phyloP scores from a whole-genome alignment of 2,797 vertebrate genomes.

The Moxostoma hubbsi region DNA sequence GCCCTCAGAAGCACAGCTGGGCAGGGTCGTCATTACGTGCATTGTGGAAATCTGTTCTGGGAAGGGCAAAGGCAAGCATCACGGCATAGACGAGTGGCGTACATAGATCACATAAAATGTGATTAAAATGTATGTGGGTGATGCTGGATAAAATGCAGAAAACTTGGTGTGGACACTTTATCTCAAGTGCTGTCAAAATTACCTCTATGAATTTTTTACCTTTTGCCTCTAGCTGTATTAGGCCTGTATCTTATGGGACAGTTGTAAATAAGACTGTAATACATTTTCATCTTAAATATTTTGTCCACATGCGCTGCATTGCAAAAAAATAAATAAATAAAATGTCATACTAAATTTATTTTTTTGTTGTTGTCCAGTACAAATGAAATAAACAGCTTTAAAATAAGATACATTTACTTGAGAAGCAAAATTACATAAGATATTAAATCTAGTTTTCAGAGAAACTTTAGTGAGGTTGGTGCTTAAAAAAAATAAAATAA shows the following conservation, averaged over 20 bases:
- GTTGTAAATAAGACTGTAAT: constrained; percentile 76
- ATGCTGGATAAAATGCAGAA: constrained; percentile 77
- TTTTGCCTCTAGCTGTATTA: constrained; percentile 78
- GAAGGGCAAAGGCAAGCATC: background rate
- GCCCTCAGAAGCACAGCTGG: constrained; percentile 90
- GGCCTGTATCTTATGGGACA: constrained; percentile 73
- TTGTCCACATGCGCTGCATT: constrained; percentile 62
- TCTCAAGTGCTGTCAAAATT: constrained; percentile 79
- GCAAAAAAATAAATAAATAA: too few relatives aligned
- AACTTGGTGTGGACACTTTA: constrained; percentile 82
- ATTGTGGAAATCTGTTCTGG: constrained; percentile 95
- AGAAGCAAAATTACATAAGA: too few relatives aligned
- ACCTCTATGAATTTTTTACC: constrained; percentile 71
- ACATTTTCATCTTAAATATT: constrained; percentile 77
- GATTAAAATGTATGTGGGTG: constrained; percentile 77
- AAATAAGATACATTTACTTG: too few relatives aligned
- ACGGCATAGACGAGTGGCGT: constrained; percentile 82
- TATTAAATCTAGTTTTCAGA: too few relatives aligned
- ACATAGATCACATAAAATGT: constrained; percentile 79
- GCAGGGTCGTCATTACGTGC: constrained; percentile 96
- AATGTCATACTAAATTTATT: too few relatives aligned
- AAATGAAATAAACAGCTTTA: too few relatives aligned
- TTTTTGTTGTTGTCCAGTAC: too few relatives aligned
- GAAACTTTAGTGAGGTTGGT: too few relatives aligned
- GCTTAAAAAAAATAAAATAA: too few relatives aligned